A percentile compares a stretch with the other conserved stretches of the same genome.
Evolutionary conservation across 2,888 invertebrate species (phyloP).

Genomic region (Xestia sexstrigata): DNA sequence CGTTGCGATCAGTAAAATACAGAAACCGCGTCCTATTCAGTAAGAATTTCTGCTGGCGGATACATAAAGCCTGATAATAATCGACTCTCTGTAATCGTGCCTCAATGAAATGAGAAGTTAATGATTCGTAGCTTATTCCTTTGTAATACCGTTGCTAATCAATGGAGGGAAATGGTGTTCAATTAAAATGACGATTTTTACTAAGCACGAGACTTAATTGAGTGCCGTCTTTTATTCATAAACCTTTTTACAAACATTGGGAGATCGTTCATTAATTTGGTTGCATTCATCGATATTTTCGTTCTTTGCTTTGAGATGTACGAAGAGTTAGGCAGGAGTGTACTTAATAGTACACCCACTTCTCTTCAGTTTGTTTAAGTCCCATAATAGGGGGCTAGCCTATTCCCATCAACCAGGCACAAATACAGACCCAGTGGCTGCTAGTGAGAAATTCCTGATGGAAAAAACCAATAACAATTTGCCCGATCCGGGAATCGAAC

Average conservation of each 20-base stretch:
- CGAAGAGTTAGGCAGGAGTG: no score
- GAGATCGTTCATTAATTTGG: background rate
- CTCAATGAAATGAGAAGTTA: constrained; percentile 78
- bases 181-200: constrained; percentile 69
- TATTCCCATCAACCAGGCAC: no score
- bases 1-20: constrained; percentile 29
- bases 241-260: constrained; percentile 8
- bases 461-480: no score
- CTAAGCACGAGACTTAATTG: constrained; percentile 51
- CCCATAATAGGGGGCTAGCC: no score
- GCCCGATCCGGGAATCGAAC: no score
- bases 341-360: no score
- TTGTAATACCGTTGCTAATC: constrained; percentile 72
- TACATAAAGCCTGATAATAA: constrained; percentile 72
- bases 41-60: constrained; percentile 66
- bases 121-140: constrained; percentile 80
- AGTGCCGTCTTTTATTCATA: constrained; percentile 45
- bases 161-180: constrained; percentile 71
- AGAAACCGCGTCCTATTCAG: constrained; percentile 38
- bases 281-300: background rate
- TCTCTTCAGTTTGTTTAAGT: no score
- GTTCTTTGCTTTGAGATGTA: background rate
- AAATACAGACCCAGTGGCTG: no score
- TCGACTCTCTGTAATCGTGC: constrained; percentile 69
- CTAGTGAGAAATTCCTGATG: no score